phyloP scores from a whole-genome alignment of 2,888 invertebrate genomes.

The Busseola fusca region DNA sequence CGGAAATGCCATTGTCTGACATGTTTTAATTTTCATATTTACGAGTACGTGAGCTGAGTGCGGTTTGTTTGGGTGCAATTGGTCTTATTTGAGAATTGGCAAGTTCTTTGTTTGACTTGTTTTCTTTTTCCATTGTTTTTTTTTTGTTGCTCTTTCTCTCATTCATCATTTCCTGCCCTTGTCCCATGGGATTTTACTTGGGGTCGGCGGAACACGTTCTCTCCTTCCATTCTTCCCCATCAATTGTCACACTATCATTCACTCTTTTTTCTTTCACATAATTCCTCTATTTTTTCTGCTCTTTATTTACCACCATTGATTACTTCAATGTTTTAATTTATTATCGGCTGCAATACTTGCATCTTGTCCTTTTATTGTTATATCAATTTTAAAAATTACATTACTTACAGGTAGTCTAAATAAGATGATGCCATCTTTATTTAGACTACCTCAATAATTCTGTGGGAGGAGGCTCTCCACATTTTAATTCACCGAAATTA shows the following conservation, averaged over 20 bases:
- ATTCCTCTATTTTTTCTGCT: background rate
- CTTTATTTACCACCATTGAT: background rate
- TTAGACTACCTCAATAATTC: background rate
- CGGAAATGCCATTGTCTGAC: conserved; percentile 59
- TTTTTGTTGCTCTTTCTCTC: background rate
- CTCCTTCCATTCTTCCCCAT: too few species aligned
- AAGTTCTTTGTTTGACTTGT: conserved; percentile 10
- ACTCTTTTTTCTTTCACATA: background rate
- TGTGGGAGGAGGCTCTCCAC: conserved; percentile 8
- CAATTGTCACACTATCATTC: too few species aligned
- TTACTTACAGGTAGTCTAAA: too few species aligned
- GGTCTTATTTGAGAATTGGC: conserved; percentile 11
- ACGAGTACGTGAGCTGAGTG: conserved; percentile 19
- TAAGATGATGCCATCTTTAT: too few species aligned
- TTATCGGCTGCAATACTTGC: background rate
- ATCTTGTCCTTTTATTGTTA: background rate
- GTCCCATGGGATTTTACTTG: background rate
- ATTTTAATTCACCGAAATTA: background rate
- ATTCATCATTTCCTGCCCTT: too few species aligned
- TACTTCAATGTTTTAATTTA: background rate
- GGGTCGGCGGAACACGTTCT: background rate
- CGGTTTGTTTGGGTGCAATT: conserved; percentile 32
- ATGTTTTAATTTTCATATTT: conserved; percentile 53
- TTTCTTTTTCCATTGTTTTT: background rate
- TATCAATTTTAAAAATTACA: background rate